Percentiles rank a stretch among this genome's conserved stretches.
Conservation (phyloP, 2,113 vertebrate species). For the Circaetus cinerascens region DNA sequence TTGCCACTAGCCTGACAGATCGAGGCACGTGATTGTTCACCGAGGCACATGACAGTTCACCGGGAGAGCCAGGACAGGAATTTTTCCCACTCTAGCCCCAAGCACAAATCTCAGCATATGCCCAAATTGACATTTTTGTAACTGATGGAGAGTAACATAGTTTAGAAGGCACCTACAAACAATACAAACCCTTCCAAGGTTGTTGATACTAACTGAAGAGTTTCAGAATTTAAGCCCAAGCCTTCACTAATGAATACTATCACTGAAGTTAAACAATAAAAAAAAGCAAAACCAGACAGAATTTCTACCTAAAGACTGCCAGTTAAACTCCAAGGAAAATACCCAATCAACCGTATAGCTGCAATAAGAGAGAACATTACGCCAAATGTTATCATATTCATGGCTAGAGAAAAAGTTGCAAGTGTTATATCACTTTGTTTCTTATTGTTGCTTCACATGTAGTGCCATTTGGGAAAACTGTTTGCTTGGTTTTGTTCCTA, state of each 20-base stretch:
- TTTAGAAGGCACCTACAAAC: neutral
- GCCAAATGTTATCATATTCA: neutral
- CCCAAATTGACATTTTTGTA: neutral
- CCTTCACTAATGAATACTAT: neutral
- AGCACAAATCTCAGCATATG: neutral
- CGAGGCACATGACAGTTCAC: accelerated
- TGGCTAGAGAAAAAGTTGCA: neutral
- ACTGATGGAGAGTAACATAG: neutral
- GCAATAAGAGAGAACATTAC: neutral
- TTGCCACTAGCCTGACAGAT: neutral
- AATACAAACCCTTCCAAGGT: neutral
- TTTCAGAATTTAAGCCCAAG: neutral
- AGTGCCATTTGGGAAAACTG: neutral
- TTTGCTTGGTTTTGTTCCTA: neutral
- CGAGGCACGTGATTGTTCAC: accelerated
- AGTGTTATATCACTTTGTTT: neutral
- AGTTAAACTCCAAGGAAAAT: neutral
- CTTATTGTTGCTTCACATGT: neutral
- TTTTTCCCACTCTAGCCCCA: neutral
- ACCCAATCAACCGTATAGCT: neutral
- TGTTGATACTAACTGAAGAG: neutral
- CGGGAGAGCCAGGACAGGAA: neutral
- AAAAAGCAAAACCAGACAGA: neutral
- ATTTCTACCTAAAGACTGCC: neutral
- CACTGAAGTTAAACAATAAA: neutral